Base-by-base conservation (phyloP, 1,140 invertebrate genomes). In the Venustaconcha ellipsiformis region DNA sequence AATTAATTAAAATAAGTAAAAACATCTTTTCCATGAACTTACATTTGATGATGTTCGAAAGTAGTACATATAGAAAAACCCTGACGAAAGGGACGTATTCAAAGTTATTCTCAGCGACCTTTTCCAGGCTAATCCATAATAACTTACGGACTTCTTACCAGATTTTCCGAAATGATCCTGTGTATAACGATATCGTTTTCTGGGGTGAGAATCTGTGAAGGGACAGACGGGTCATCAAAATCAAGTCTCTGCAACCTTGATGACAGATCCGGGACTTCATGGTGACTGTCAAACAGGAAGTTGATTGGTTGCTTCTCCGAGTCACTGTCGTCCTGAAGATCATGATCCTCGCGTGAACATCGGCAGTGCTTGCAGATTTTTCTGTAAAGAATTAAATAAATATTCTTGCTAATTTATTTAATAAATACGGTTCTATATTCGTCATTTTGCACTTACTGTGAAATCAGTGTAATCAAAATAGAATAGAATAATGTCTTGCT, bases 351-450 rank as follows among this genome's bases (percentile, higher is more conserved):
- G 64, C 92, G 89, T 11, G 93, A 92, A 86, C 93, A 94, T 83
- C 92, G 93, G 88, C 93, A 94, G 86, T 93, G 93, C 66, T 93
- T 92, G 89, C 93, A 94, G 79, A 93, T 92, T 89, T 94, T 94
- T 80, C 93, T 94, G 91, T 6, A 92, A 90, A 48, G 70, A 70
- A 80, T 4, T 72, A 70, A 77, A 5, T 48, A 12, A 58, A 71
- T 60, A 60, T 60, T 23, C 17, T 60, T 6, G 17, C 58, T 59
- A 59, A 59, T n/a, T 59, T 59, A 17, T 59, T 17, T 59, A n/a
- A 59, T 17, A 17, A 17, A 59, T 59, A 23, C 58, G n/a, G 15
- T 59, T 59, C 58, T 17, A n/a, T 17, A 59, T 59, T n/a, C 15
- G n/a, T 59, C 1, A 17, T 59, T n/a, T 59, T 59, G 55, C 64